Evolutionary conservation across 2,888 invertebrate genomes (phyloP), one percentile per base, ranked within the genome.

Genomic region (Agrotis puta): DNA sequence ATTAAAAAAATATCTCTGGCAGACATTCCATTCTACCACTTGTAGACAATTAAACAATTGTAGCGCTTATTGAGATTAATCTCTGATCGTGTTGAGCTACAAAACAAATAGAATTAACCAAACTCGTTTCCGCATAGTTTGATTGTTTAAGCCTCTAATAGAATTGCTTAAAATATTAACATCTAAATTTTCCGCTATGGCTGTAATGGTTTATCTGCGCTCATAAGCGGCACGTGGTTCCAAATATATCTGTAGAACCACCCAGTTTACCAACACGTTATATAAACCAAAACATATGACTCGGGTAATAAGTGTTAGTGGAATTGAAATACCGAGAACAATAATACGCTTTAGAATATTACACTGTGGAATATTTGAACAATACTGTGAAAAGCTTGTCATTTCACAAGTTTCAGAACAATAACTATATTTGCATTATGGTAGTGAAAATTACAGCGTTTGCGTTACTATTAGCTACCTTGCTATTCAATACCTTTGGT

Each of bases 351-450:
- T 81, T 77, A 27, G 63, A 45, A 56, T 76, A 47, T 48, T 50
- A 58, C 39, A 62, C 48, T 56, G 51, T 59, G 59, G 58, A 72
- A 63, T 64, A 68, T 65, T n/a, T 63, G 48, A 75, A 79, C 69
- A 85, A 79, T 82, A 85, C 85, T 43, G 51, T 22, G 65, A 76
- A 79, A 82, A 73, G 66, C 65, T 58, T 58, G 20, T 53, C 61
- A 64, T 56, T 78, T 70, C 56, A 57, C 62, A 66, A 61, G 50
- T 67, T 71, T 54, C 33, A 70, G 57, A 82, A 82, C 78, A 78
- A 81, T 68, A 70, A 75, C 58, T 24, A 61, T 24, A 61, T 56
- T 62, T 63, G 58, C 48, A 47, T 57, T 71, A 58, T 56, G 54
- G 43, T 14, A 53, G 57, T 48, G 72, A 47, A 82, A 62, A 79